These are phyloP conservation scores for Nesoenas mayeri DNA, from an alignment of 2,113 vertebrate genomes.

Conservation along the genomic window DNA sequence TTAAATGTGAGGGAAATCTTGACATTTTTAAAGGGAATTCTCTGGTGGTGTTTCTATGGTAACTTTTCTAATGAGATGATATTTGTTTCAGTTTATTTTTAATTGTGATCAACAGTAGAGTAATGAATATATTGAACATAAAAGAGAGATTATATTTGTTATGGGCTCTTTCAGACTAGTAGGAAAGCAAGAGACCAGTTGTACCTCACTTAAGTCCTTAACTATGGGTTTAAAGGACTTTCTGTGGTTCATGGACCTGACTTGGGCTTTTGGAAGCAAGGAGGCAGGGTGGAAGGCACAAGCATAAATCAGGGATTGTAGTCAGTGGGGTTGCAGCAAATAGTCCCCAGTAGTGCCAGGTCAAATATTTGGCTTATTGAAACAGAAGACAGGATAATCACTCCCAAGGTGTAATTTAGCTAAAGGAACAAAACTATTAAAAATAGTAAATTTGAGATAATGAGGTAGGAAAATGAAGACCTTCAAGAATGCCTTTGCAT, in stretches of 20 bases:
- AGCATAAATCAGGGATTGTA: background rate
- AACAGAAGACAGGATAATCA: background rate
- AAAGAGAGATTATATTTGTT: background rate
- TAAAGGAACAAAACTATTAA: background rate
- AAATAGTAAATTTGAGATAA: background rate
- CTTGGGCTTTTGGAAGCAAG: background rate
- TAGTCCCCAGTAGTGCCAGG: background rate
- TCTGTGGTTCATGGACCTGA: background rate
- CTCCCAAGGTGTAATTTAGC: background rate
- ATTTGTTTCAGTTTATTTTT: slow-evolving; percentile 45
- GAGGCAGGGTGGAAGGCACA: background rate
- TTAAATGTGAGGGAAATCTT: slow-evolving; percentile 58
- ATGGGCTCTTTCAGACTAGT: background rate
- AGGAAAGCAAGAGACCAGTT: background rate
- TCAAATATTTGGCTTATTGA: background rate
- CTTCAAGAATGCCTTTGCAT: background rate
- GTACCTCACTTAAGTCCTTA: background rate
- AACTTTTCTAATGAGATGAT: slow-evolving; percentile 19
- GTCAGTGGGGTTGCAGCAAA: background rate
- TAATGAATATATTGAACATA: background rate
- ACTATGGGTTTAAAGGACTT: background rate
- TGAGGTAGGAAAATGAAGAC: background rate
- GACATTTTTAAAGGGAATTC: slow-evolving; percentile 65
- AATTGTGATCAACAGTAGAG: slow-evolving; percentile 48
- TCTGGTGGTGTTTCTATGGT: slow-evolving; percentile 52